phyloP scores from a whole-genome alignment of 2,113 vertebrate genomes.

The Eubucco bourcierii region DNA sequence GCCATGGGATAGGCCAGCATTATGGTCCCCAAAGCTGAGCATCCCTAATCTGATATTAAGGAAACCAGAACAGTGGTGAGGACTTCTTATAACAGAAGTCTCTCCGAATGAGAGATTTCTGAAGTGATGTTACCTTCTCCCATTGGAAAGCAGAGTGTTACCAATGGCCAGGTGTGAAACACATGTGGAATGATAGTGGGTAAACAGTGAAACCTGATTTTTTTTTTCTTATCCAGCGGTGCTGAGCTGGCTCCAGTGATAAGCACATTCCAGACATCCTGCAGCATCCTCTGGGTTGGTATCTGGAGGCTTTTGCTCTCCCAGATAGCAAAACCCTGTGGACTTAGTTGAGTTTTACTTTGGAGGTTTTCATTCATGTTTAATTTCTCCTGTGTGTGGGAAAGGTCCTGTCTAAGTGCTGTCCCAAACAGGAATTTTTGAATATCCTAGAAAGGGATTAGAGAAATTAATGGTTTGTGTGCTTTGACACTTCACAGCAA shows the following conservation, averaged over 20 bases:
- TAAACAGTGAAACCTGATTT: neutral
- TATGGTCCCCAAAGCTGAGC: neutral
- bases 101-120: neutral
- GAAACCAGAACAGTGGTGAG: neutral
- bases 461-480: accelerated
- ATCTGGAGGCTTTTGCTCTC: neutral
- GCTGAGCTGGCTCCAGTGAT: neutral
- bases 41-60: neutral
- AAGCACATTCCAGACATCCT: neutral
- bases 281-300: neutral
- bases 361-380: neutral
- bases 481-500: neutral
- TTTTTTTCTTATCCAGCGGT: neutral
- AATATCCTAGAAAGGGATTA: neutral
- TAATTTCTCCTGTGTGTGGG: neutral
- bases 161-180: neutral
- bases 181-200: neutral
- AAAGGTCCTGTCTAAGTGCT: neutral
- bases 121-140: neutral
- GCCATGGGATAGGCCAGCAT: neutral
- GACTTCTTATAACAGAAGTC: neutral
- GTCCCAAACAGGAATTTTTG: neutral
- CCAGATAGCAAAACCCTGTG: neutral
- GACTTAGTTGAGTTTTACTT: neutral
- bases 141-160: neutral